phyloP scores from a whole-genome alignment of 2,888 invertebrate species.

The Cheilosia variabilis region DNA sequence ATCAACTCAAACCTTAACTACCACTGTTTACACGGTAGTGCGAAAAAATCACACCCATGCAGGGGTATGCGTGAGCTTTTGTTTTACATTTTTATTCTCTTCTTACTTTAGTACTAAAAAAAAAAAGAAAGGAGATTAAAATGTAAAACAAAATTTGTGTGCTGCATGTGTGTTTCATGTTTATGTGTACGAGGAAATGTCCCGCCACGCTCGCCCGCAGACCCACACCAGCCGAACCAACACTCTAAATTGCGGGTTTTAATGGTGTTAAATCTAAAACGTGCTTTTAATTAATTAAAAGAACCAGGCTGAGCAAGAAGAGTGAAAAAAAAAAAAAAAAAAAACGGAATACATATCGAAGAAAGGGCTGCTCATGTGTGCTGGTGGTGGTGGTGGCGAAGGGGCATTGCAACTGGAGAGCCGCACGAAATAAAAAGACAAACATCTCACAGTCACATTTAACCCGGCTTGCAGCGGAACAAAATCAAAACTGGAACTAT shows the following conservation, averaged over 20 bases:
- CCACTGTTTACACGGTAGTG: slow-evolving; percentile 60
- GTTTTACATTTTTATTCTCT: slow-evolving; percentile 57
- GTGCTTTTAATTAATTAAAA: slow-evolving; percentile 76
- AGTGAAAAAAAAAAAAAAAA: slow-evolving; percentile 40
- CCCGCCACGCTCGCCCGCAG: slow-evolving; percentile 5
- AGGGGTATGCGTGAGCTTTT: slow-evolving; percentile 72
- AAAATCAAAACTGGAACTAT: slow-evolving; percentile 55
- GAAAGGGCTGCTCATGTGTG: slow-evolving; percentile 28
- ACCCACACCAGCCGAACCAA: slow-evolving; percentile 4
- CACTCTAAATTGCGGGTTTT: slow-evolving; percentile 62
- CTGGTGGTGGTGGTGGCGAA: slow-evolving; percentile 9
- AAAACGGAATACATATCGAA: slow-evolving; percentile 3
- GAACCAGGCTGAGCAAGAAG: slow-evolving; percentile 36
- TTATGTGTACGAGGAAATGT: slow-evolving; percentile 42
- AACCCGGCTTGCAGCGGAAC: slow-evolving; percentile 29
- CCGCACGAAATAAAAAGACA: slow-evolving; percentile 23
- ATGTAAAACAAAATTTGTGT: slow-evolving; percentile 18
- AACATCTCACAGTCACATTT: slow-evolving; percentile 48
- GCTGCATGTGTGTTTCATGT: slow-evolving; percentile 37
- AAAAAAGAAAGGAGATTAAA: slow-evolving; percentile 21
- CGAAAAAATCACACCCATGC: slow-evolving; percentile 67
- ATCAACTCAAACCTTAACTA: slow-evolving; percentile 54
- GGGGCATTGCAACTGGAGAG: slow-evolving; percentile 22
- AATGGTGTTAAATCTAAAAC: slow-evolving; percentile 74
- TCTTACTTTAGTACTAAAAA: slow-evolving; percentile 36